Evolutionary conservation across 2,113 vertebrate genomes (phyloP).

Genomic region (Aplodontia rufa): DNA sequence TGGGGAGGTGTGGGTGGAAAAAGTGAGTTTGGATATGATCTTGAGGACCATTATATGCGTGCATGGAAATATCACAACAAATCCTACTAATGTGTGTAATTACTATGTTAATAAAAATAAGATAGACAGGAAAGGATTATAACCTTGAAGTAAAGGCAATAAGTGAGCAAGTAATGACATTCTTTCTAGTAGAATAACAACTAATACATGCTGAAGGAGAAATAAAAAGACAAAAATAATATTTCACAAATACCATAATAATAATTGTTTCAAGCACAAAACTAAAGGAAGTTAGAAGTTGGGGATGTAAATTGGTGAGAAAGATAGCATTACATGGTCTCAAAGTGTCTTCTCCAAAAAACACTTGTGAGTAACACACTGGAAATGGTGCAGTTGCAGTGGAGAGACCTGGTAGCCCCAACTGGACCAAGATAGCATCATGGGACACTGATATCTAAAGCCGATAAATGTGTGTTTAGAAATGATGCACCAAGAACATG

Average conservation of each 20-base stretch:
- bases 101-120: neutral
- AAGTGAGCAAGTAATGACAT: neutral
- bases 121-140: neutral
- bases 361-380: neutral
- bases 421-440: neutral
- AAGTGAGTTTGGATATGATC: neutral
- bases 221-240: neutral
- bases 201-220: neutral
- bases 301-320: neutral
- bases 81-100: neutral
- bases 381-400: neutral
- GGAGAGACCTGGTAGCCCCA: neutral
- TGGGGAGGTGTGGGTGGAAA: too few relatives aligned
- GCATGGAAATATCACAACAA: neutral
- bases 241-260: neutral
- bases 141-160: neutral
- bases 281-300: neutral
- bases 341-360: neutral
- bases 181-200: neutral
- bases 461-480: neutral
- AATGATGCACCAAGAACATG: too few relatives aligned
- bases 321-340: neutral
- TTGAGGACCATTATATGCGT: neutral
- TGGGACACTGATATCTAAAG: neutral
- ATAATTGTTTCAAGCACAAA: neutral